Evolutionary conservation across 1,140 invertebrate genomes (phyloP), one percentile per base, ranked within the genome.

Genomic region (Sycophaga agraensis): DNA sequence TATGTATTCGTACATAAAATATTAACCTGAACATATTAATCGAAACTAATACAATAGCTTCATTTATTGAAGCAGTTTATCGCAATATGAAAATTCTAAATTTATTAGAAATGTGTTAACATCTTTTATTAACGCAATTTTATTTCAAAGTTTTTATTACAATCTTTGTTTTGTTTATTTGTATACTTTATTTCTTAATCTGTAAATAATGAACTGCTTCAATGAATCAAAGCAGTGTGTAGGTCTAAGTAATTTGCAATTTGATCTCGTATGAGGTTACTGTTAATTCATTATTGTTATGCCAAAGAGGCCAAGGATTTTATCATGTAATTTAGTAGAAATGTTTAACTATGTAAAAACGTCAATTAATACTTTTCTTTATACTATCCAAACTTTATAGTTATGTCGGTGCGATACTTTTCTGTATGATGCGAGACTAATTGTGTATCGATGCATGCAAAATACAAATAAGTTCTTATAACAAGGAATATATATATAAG

Each of bases 221-320:
- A 56, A 50, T 28, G 26, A 8, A 49, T 19, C 14, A 24, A 42
- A 62, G 51, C 22, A 28, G 17, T 4, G 0, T 24, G 12, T 56
- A 56, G n/a, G 40, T 11, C 24, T 61, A 62, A 50, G 53, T 42
- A 50, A 62, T 56, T 56, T 12, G 34, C 37, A 56, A 62, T 56
- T 62, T 42, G 51, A 62, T 56, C 53, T 62, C 53, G 45, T 12
- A 49, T 56, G 59, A 62, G 51, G 24, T 62, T 50, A 49, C 50
- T 62, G 59, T 56, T 62, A 62, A 56, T 56, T 49, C 17, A 62
- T 56, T 56, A 49, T 62, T 62, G 59, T 62, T 62, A 62, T 43
- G 53, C 51, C 59, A 19, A 56, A 56, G 34, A 56, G 59, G 59
- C 24, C 55, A 56, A 12, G 35, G 39, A 50, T 53, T 45, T 11